These are phyloP conservation scores for Mycteria americana DNA, from an alignment of 2,797 vertebrate genomes.

Conservation along the genomic window DNA sequence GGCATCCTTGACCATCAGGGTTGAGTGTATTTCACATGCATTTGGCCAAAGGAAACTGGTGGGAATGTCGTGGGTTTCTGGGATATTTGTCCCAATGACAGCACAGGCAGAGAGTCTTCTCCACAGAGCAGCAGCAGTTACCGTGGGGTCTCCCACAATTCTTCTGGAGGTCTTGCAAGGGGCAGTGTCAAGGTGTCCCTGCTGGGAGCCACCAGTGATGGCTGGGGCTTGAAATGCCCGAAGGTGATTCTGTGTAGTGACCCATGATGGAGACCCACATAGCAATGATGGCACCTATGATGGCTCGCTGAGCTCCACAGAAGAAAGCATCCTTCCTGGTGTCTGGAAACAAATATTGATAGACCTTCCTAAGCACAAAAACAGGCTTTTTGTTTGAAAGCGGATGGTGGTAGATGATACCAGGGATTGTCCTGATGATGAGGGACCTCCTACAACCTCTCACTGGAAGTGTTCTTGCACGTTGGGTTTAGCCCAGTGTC, in stretches of 20 bases:
- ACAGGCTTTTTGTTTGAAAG: not conserved
- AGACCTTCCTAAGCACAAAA: not conserved
- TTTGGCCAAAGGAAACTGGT: not conserved
- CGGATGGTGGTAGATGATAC: not conserved
- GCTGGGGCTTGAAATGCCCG: not conserved
- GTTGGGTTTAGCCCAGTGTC: not conserved
- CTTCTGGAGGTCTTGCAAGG: not conserved
- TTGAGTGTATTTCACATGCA: not conserved
- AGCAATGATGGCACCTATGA: not conserved
- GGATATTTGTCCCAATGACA: not conserved
- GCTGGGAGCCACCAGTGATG: not conserved
- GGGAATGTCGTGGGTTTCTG: not conserved
- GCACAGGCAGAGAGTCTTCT: not conserved
- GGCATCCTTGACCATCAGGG: not conserved
- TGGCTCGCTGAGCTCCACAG: not conserved
- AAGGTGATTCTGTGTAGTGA: too few relatives aligned
- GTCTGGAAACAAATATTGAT: not conserved
- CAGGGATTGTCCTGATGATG: not conserved
- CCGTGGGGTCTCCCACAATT: not conserved
- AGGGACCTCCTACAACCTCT: not conserved
- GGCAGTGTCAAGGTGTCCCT: not conserved
- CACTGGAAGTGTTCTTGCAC: not conserved
- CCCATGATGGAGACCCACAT: not conserved
- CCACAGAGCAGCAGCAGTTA: not conserved
- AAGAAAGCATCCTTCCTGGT: not conserved